phyloP scores from a whole-genome alignment of 2,888 invertebrate genomes.

The Siphonodentalium dalli region DNA sequence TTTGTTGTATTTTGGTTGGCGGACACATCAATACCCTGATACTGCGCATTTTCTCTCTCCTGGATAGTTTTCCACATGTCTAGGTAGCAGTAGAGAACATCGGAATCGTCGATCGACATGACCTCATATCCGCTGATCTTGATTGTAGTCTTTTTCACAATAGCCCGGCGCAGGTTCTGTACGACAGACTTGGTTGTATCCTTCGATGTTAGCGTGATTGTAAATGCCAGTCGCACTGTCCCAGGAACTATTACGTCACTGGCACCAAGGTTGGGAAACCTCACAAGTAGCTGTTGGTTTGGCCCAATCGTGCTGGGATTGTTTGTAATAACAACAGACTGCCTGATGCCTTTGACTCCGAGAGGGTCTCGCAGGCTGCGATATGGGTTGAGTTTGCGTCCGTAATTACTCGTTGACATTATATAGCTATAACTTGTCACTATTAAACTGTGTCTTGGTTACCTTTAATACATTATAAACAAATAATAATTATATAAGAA shows the following conservation, averaged over 20 bases:
- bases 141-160: constrained; percentile 29
- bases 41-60: constrained; percentile 21
- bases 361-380: constrained; percentile 23
- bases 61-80: constrained; percentile 18
- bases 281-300: constrained; percentile 29
- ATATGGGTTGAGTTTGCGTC: no score
- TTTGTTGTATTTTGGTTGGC: no score
- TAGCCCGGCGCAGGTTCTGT: constrained; percentile 27
- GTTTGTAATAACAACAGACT: constrained; percentile 28
- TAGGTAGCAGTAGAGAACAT: constrained; percentile 25
- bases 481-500: no score
- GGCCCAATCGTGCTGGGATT: constrained; percentile 30
- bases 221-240: constrained; percentile 25
- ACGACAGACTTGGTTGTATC: constrained; percentile 23
- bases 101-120: constrained; percentile 27
- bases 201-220: constrained; percentile 17
- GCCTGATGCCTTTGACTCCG: constrained; percentile 26
- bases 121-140: constrained; percentile 28
- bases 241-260: constrained; percentile 30
- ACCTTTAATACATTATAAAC: no score
- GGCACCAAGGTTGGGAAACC: constrained; percentile 29
- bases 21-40: no score
- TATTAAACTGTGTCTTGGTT: no score
- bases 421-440: no score
- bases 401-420: no score